These are phyloP conservation scores for Amphiprion clarkii DNA, from an alignment of 2,797 vertebrate species.

Conservation along the genomic window DNA sequence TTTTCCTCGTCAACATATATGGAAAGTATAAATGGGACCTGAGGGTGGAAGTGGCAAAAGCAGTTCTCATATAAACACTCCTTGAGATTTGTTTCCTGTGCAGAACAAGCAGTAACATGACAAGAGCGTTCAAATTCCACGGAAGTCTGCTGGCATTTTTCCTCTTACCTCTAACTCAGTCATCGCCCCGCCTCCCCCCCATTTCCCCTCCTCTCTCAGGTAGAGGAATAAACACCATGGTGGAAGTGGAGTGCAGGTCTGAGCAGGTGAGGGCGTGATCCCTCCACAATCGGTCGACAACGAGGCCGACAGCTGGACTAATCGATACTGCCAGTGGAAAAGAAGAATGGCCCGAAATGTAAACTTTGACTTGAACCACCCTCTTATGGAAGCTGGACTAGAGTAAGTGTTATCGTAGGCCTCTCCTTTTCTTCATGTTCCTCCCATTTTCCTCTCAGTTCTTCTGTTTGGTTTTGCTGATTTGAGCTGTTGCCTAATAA, in stretches of 20 bases:
- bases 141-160: conserved; percentile 17
- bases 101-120: conserved; percentile 59
- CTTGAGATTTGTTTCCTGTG: not conserved
- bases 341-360: conserved; percentile 78
- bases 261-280: conserved; percentile 62
- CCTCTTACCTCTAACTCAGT: not conserved
- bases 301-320: not conserved
- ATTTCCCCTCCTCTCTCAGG: conserved; percentile 44
- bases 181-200: conserved; percentile 12
- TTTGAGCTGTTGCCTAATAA: not conserved
- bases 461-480: conserved; percentile 11
- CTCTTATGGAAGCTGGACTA: conserved; percentile 69
- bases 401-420: conserved; percentile 76
- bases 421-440: not conserved
- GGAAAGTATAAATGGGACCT: not conserved
- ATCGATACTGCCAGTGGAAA: not conserved
- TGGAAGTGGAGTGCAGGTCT: conserved; percentile 55
- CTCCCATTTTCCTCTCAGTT: not conserved
- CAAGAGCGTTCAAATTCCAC: conserved; percentile 32
- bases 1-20: not conserved
- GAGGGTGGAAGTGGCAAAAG: not conserved
- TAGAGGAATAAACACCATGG: conserved; percentile 65
- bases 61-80: not conserved
- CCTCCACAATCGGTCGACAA: conserved; percentile 19
- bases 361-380: conserved; percentile 65